phyloP scores from a whole-genome alignment of 2,113 vertebrate genomes.

The Acrocephalus arundinaceus region DNA sequence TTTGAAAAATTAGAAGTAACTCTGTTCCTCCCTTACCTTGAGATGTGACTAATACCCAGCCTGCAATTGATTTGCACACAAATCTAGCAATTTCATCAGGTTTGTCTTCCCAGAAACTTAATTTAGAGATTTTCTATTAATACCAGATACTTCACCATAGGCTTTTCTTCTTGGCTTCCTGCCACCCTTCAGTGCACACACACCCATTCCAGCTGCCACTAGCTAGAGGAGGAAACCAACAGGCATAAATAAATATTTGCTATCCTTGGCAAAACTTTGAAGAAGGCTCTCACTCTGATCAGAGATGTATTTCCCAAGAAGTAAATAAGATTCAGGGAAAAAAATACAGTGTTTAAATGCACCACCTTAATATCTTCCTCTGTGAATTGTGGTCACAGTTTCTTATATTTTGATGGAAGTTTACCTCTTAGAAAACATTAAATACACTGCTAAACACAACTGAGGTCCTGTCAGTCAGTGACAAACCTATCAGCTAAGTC shows the following conservation, averaged over 20 bases:
- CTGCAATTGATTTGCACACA: background rate
- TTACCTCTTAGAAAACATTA: background rate
- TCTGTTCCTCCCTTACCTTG: background rate
- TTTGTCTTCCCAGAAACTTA: conserved; percentile 44
- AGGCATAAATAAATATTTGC: background rate
- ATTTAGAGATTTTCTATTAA: conserved; percentile 59
- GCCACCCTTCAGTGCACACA: background rate
- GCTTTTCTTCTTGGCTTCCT: conserved; percentile 44
- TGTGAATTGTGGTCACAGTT: background rate
- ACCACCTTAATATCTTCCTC: background rate
- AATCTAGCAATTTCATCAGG: conserved; percentile 5
- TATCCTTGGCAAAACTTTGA: background rate
- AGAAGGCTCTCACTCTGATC: background rate
- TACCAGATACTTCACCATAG: background rate
- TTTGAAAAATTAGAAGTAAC: background rate
- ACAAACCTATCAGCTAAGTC: background rate
- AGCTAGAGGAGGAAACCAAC: background rate
- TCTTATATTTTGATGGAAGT: background rate
- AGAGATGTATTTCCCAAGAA: background rate
- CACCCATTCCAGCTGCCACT: background rate
- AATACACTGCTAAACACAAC: background rate
- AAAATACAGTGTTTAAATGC: background rate
- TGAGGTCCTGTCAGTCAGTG: background rate
- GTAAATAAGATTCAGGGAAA: background rate
- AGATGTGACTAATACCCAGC: background rate